phyloP scores from a whole-genome alignment of 2,113 vertebrate species.

The Lagopus leucura region DNA sequence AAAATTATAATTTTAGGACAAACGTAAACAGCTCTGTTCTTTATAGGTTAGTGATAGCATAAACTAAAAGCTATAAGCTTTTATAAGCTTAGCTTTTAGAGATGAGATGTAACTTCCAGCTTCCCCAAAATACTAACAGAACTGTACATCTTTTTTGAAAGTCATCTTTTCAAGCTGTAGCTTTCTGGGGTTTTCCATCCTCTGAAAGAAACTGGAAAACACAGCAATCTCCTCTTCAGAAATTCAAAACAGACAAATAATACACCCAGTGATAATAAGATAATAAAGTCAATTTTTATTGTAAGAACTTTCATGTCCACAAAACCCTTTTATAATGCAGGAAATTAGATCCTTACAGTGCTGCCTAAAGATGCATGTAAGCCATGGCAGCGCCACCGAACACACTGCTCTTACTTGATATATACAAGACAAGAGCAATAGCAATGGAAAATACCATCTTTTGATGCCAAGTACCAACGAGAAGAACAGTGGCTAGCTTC shows the following conservation, averaged over 20 bases:
- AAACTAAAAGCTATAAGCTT: too few relatives aligned
- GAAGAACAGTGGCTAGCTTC: neutral
- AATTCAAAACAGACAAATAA: neutral
- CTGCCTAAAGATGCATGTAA: neutral
- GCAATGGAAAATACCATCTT: neutral
- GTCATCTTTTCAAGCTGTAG: neutral
- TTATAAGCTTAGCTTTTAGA: neutral
- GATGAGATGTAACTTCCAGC: neutral
- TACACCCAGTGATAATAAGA: neutral
- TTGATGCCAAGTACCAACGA: neutral
- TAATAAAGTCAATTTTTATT: neutral
- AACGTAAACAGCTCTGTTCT: neutral
- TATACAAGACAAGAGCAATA: neutral
- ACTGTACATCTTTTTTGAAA: neutral
- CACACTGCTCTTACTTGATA: neutral
- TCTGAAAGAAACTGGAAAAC: neutral
- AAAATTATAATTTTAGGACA: neutral
- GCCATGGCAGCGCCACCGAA: neutral
- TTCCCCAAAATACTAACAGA: neutral
- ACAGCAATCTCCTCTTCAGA: neutral
- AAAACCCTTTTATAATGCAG: neutral
- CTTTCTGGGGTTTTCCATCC: neutral
- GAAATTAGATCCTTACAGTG: neutral
- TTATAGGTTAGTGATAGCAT: neutral
- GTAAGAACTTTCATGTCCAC: neutral